Conservation (phyloP, 2,888 invertebrate species). For the Pycnomerus fuliginosus region DNA sequence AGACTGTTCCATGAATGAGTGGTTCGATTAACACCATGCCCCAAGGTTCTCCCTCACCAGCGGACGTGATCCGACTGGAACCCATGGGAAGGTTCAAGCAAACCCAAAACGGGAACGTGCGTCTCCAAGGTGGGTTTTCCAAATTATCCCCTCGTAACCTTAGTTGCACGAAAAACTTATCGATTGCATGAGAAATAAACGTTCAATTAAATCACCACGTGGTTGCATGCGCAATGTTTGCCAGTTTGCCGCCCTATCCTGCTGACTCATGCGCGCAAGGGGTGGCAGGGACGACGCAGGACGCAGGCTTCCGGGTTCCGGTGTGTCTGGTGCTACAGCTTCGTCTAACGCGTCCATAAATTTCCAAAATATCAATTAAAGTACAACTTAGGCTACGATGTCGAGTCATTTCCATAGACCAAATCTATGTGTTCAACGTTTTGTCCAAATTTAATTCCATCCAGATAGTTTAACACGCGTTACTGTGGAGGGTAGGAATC, state of each 20-base stretch:
- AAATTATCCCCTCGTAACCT: not conserved
- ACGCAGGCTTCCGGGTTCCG: constrained; percentile 24
- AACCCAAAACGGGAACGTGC: constrained; percentile 61
- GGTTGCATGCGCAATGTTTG: constrained; percentile 22
- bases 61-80: constrained; percentile 65
- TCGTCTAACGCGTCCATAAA: constrained; percentile 30
- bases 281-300: constrained; percentile 8
- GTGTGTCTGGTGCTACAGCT: constrained; percentile 28
- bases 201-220: constrained; percentile 10
- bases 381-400: constrained; percentile 31
- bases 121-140: constrained; percentile 55
- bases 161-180: constrained; percentile 3
- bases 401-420: constrained; percentile 28
- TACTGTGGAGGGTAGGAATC: constrained; percentile 50
- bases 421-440: constrained; percentile 34
- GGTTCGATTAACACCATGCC: constrained; percentile 40
- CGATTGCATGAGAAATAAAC: constrained; percentile 19
- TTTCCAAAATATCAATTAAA: constrained; percentile 38
- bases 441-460: constrained; percentile 24
- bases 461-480: constrained; percentile 29
- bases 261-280: constrained; percentile 18
- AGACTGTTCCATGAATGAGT: constrained; percentile 33
- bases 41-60: constrained; percentile 41
- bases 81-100: constrained; percentile 64
- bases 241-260: constrained; percentile 16